phyloP scores from a whole-genome alignment of 2,888 invertebrate species.

The Drosophila infuscata region DNA sequence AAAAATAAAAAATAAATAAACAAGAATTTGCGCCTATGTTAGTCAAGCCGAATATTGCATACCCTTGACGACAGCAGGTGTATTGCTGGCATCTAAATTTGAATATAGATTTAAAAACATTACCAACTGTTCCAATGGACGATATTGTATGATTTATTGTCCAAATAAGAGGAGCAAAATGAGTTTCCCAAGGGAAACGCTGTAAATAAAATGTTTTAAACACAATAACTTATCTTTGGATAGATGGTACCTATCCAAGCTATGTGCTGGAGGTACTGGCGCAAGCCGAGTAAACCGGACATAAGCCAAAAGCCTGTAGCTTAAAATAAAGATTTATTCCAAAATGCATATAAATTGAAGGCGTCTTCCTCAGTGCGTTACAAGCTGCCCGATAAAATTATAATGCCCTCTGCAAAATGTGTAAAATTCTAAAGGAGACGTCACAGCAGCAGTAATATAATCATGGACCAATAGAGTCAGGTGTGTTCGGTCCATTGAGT shows the following conservation, averaged over 20 bases:
- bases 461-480: constrained; percentile 73
- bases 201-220: not conserved
- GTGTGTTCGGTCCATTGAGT: constrained; percentile 53
- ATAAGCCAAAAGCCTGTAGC: not conserved
- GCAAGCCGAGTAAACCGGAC: not conserved
- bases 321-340: not conserved
- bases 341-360: not conserved
- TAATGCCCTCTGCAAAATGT: not conserved
- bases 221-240: not conserved
- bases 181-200: not conserved
- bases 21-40: not conserved
- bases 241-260: not conserved
- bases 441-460: constrained; percentile 55
- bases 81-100: not conserved
- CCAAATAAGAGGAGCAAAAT: not conserved
- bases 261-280: not conserved
- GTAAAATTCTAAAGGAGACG: constrained; percentile 17
- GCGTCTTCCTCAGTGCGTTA: not conserved
- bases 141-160: not conserved
- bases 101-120: not conserved
- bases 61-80: not conserved
- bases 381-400: not conserved
- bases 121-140: not conserved
- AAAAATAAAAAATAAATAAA: not conserved
- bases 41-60: not conserved